phyloP scores from a whole-genome alignment of 2,113 vertebrate species.

The Notiomystis cincta region DNA sequence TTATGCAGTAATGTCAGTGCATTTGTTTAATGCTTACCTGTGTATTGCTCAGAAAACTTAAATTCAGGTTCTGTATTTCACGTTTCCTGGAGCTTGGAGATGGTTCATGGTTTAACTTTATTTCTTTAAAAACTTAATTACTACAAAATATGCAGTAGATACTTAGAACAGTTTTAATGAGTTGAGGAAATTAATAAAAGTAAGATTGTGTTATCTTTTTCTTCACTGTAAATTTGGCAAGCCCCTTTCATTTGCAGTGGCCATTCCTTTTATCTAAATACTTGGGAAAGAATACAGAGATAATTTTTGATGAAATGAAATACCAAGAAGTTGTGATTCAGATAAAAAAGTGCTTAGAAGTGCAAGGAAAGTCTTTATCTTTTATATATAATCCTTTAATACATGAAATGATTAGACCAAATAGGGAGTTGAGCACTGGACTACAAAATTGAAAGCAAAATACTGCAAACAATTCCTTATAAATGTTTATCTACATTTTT shows the following conservation, averaged over 20 bases:
- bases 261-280: constrained; percentile 18
- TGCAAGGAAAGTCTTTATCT: not conserved
- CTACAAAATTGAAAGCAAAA: not conserved
- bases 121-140: not conserved
- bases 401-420: not conserved
- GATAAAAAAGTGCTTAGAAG: constrained; percentile 36
- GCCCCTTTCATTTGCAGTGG: not conserved
- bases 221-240: not conserved
- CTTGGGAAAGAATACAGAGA: constrained; percentile 8
- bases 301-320: constrained; percentile 12
- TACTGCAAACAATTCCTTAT: not conserved
- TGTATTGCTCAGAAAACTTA: not conserved
- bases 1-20: not conserved
- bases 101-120: not conserved
- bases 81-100: not conserved
- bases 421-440: not conserved
- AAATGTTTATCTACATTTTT: not conserved
- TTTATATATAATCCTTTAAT: not conserved
- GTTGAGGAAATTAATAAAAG: not conserved
- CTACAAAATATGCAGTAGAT: not conserved
- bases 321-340: constrained; percentile 14
- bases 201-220: constrained; percentile 8
- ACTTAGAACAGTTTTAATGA: not conserved
- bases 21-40: not conserved
- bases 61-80: not conserved